Base-by-base conservation (phyloP, 2,113 vertebrate species). In the Scophthalmus maximus region DNA sequence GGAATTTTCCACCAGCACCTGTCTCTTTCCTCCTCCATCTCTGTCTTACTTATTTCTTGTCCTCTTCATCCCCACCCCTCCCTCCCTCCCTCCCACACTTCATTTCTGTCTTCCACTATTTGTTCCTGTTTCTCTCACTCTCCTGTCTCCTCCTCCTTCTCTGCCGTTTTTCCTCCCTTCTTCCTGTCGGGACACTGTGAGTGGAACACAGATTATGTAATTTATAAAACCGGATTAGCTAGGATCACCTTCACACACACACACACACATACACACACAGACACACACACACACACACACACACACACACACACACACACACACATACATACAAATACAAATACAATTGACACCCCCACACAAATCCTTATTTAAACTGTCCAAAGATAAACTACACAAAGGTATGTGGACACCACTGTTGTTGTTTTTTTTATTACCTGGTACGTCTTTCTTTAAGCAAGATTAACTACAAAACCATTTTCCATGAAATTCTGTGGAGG, bases 171-270 rank as follows among this genome's bases (percentile, higher is more conserved):
- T 52, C 20, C 46, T 73, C 62, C 49, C 52, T 58, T 68, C 53
- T 71, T 42, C 27, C 65, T 68, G 60, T 64, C 73, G 73, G 84
- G 76, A 74, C 67, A 29, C 80, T 83, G 84, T 79, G 87, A 82
- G 79, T 63, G 63, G 73, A 84, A 85, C 85, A 78, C 79, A 90
- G 90, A 91, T 92, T 92, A 91, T 91, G 82, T 84, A 81, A 79
- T 89, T 88, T 90, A 83, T 83, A 86, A 91, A 87, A 85, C 77
- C 76, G 73, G 90, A 92, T 93, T 93, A 93, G 74, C 87, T 58
- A 29, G 84, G 87, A 91, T 91, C 89, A 90, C 90, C 87, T 90
- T 90, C 87, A 88, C 56, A 53, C 61, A 55, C 55, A 42, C 61
- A 55, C 58, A 42, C 15, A 55, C 4, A 26, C 40, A 49, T 25